Evolutionary conservation across 2,888 invertebrate genomes (phyloP), one percentile per base, ranked within the genome.

Genomic region (Pseudoips prasinana): DNA sequence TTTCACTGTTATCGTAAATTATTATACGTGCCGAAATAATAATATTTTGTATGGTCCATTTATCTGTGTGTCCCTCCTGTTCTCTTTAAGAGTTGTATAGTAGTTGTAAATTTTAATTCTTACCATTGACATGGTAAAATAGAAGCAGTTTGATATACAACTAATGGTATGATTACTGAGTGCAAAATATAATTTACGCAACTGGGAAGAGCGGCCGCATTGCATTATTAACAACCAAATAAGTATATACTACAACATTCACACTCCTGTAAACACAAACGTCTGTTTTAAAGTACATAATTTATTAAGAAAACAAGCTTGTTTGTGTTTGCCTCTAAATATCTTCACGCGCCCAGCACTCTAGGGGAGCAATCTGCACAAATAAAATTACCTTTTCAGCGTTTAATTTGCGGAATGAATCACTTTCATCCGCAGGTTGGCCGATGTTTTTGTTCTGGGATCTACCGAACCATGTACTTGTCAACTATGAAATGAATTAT

Each of bases 381-480:
- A 64, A 63, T 64, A 68, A 70, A 69, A 60, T 55, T 66, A 68
- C 72, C 64, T 74, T 76, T 73, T 65, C 61, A 58, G 62, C 61
- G 54, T 59, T 65, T 70, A 74, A 78, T 82, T 75, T 71, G 59
- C 50, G 51, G 53, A 71, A 80, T 75, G 70, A 80, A 79, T 76
- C 65, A 67, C 68, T 66, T 69, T 74, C 73, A 71, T 65, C 66
- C 46, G 60, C 74, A 77, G 72, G 63, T 60, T 59, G 55, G 49
- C 50, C 52, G 56, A 60, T 68, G 67, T 70, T 73, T 73, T 70
- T 70, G 61, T 37, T 30, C 26, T 27, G 46, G 20, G 20, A 20
- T 20, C 20, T 20, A 58, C 50, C 48, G 39, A 57, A 53, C 54
- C 51, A 53, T 54, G 55, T 46, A 44, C 46, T 52, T 56, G 67